Evolutionary conservation across 2,888 invertebrate genomes (phyloP).

Genomic region (Pollenia amentaria): DNA sequence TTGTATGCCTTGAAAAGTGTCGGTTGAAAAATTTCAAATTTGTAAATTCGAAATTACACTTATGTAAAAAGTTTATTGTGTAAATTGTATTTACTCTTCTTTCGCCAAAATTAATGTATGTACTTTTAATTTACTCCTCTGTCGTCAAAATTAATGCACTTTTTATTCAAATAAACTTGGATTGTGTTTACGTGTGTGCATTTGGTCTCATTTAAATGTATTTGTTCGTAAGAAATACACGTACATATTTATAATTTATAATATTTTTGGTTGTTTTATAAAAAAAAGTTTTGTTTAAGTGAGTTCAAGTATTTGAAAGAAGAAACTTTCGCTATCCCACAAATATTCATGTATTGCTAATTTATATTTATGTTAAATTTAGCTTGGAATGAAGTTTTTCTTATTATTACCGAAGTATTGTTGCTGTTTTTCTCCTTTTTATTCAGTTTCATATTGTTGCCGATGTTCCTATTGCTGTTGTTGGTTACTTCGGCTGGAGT

Average conservation of each 20-base stretch:
- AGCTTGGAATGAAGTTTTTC: slow-evolving; percentile 23
- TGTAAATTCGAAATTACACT: too few species aligned
- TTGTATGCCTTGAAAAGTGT: too few species aligned
- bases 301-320: slow-evolving; percentile 15
- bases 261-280: background rate
- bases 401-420: slow-evolving; percentile 2
- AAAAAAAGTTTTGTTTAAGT: slow-evolving; percentile 23
- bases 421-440: background rate
- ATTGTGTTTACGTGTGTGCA: too few species aligned
- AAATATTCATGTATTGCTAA: slow-evolving; percentile 50
- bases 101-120: too few species aligned
- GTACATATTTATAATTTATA: slow-evolving; percentile 49
- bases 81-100: too few species aligned
- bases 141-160: too few species aligned
- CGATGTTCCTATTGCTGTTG: background rate
- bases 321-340: slow-evolving; percentile 31
- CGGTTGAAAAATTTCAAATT: too few species aligned
- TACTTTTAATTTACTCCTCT: too few species aligned
- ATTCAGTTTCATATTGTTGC: background rate
- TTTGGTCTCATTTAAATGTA: background rate
- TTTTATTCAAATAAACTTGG: too few species aligned
- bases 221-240: background rate
- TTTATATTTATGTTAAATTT: slow-evolving; percentile 61
- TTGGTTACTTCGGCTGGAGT: background rate
- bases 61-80: too few species aligned